Evolutionary conservation across 1,140 invertebrate species (phyloP).

Genomic region (Anastatus disparis): DNA sequence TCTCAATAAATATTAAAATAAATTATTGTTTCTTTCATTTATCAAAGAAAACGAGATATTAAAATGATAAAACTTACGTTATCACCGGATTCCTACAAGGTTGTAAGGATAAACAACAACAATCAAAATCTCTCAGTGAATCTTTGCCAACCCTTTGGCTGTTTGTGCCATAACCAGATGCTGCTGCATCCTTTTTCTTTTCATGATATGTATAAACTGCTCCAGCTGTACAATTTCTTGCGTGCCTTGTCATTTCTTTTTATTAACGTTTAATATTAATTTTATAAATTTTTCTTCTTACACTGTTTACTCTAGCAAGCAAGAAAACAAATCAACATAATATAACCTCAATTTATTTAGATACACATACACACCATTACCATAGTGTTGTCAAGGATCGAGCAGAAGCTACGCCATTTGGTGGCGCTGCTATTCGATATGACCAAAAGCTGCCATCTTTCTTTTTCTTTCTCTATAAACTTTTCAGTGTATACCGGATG

Average conservation of each 20-base stretch:
- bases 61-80: conserved; percentile 70
- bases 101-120: conserved; percentile 95
- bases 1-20: too few species aligned
- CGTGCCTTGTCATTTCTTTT: conserved; percentile 89
- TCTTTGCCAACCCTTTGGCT: conserved; percentile 91
- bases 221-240: conserved; percentile 96
- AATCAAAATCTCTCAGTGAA: conserved; percentile 98
- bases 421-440: too few species aligned
- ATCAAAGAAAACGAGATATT: conserved; percentile 3
- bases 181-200: conserved; percentile 93
- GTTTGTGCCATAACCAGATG: conserved; percentile 91
- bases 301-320: background rate
- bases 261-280: conserved; percentile 3
- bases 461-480: too few species aligned
- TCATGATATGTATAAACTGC: conserved; percentile 99
- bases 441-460: too few species aligned
- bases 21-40: too few species aligned
- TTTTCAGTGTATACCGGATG: too few species aligned
- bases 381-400: too few species aligned
- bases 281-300: background rate
- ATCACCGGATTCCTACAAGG: conserved; percentile 91
- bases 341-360: background rate
- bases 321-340: background rate
- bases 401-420: too few species aligned
- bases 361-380: too few species aligned